Percentiles rank a stretch among this genome's conserved stretches.
These are phyloP conservation scores for Brachionus calyciflorus DNA, from an alignment of 1,140 invertebrate species.

Conservation along the genomic window DNA sequence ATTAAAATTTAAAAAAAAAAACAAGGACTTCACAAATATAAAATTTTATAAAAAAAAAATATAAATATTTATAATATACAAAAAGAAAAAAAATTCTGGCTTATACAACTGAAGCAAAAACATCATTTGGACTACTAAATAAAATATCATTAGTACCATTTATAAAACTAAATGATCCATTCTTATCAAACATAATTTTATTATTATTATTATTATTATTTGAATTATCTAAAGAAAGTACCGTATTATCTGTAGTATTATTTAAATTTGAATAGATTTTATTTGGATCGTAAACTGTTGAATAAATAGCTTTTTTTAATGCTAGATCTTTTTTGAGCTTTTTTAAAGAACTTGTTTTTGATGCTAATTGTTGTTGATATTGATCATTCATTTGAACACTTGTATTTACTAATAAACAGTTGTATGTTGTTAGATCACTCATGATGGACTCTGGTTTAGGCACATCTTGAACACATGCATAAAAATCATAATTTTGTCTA, in stretches of 20 bases:
- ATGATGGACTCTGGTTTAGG: background rate
- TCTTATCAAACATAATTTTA: no score
- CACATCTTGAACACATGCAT: background rate
- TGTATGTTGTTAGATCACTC: background rate
- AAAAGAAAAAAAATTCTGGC: constrained; percentile 1
- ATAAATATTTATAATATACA: constrained; percentile 34
- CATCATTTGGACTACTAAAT: constrained; percentile 32
- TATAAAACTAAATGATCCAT: constrained; percentile 19
- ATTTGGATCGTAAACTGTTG: background rate
- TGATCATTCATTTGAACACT: background rate
- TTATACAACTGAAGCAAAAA: constrained; percentile 19
- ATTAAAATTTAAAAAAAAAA: background rate
- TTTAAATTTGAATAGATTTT: background rate
- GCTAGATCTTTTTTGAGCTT: constrained; percentile 31
- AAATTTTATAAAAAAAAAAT: constrained; percentile 28
- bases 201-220: no score
- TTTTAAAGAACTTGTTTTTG: constrained; percentile 17
- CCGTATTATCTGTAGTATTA: background rate
- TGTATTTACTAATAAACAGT: background rate
- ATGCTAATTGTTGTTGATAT: background rate
- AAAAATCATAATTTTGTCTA: background rate
- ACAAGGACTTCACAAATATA: constrained; percentile 11
- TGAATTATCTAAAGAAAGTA: background rate
- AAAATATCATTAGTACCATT: constrained; percentile 11
- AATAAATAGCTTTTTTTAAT: background rate